Evolutionary conservation across 2,113 vertebrate genomes (phyloP), one percentile per base, ranked within the genome.

Genomic region (Drymodes brunneopygia): DNA sequence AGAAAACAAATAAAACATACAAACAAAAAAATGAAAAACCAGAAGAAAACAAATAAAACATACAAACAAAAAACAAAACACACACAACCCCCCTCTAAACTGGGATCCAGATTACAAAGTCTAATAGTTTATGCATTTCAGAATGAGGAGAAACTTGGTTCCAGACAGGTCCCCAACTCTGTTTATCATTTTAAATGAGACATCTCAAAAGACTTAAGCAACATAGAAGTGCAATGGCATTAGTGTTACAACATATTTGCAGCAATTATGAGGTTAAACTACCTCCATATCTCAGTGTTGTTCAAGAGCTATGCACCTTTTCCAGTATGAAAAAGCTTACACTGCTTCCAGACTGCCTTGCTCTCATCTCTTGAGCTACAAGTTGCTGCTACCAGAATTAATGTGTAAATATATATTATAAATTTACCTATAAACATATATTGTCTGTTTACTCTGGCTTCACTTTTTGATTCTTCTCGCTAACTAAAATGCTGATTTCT

Each of bases 1-100:
- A 48, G 3, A 38, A 23, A 19, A 13, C 2, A 62, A 61, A 33
- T 4, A 35, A 44, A 10, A 6, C 57, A 66, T n/a, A 17, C 53
- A 47, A 3, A 8, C 10, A 71, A 80, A 38, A 8, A 3, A 44
- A 35, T 19, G 8, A 45, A 45, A 45, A 45, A 45, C 18, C 7
- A 42, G 38, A 42, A 42, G 2, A 22, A 22, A 64, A 29, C 7
- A 45, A 72, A 71, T 7, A 9, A 33, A 53, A 7, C 11, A 82
- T 70, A 14, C 42, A 57, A 3, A 6, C 7, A 71, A 71, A 54
- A 33, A 24, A 0, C 28, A 57, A 47, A 33, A 21, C 42, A 16
- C 21, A 12, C 21, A 6, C 8, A 27, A 57, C 22, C 1, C 1
- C 2, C 5, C 2, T 4, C 14, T 8, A 12, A 48, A 20, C 29